Evolutionary conservation across 1,140 invertebrate species (phyloP).

Genomic region (Panagrolaimus sp.): DNA sequence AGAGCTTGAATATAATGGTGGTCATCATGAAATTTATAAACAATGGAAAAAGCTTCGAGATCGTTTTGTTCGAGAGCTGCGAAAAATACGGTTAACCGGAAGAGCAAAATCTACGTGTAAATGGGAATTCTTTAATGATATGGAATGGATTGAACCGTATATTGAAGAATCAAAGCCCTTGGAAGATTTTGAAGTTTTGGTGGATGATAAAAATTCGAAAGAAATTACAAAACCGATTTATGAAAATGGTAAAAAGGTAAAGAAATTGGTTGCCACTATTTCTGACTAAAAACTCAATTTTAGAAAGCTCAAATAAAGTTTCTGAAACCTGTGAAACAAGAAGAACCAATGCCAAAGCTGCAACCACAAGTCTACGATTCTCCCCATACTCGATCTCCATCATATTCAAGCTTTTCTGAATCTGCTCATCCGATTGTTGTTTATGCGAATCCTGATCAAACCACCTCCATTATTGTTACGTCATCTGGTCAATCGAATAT

Average conservation of each 20-base stretch:
- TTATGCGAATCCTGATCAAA: too few species aligned
- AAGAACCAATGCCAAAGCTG: neutral
- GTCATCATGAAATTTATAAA: conserved; percentile 39
- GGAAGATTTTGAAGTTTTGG: neutral
- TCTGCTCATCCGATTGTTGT: too few species aligned
- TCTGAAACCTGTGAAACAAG: conserved; percentile 2
- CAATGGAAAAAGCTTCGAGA: conserved; percentile 43
- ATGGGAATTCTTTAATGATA: conserved; percentile 36
- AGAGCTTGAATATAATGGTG: conserved; percentile 34
- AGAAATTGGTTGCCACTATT: neutral
- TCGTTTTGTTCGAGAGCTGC: conserved; percentile 38
- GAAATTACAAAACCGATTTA: neutral
- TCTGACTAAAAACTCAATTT: neutral
- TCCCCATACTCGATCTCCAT: too few species aligned
- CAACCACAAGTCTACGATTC: too few species aligned
- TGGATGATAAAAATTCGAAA: neutral
- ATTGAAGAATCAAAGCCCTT: conserved; percentile 30
- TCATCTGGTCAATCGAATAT: too few species aligned
- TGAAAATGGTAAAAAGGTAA: conserved; percentile 2
- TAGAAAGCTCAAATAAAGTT: neutral
- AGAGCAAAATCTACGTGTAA: conserved; percentile 19
- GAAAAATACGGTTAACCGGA: conserved; percentile 33
- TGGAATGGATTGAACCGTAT: conserved; percentile 40
- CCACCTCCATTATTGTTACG: too few species aligned
- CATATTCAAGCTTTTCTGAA: too few species aligned